Evolutionary conservation across 2,888 invertebrate genomes (phyloP), one percentile per base, ranked within the genome.

Genomic region (Tupiocoris notatus): DNA sequence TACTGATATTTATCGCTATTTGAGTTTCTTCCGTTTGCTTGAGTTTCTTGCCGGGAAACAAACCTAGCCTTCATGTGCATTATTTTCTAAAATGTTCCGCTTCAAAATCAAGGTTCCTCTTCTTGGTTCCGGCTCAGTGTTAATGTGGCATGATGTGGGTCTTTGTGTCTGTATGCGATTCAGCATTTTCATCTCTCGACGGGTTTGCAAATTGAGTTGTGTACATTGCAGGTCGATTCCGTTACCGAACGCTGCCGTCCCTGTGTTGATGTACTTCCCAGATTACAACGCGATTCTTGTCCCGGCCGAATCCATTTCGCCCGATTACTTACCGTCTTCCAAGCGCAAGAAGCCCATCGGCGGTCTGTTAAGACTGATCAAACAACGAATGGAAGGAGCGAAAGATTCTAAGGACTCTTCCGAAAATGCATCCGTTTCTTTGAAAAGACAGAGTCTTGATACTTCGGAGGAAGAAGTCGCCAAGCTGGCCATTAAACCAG

Each of bases 231-330:
- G 75, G 75, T 75, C 66, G 58, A 65, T 75, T 59, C 75, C 65
- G 58, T 59, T 75, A 59, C 75, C 75, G 18, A 75, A 75, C 21
- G 66, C 75, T 59, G 75, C 65, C 16, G 75, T 75, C 1, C 76
- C 76, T 80, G 80, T 79, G 58, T 64, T 80, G 24, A 75, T 80
- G 78, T 80, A 79, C 74, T 62, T 79, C 21, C 80, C 80, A 0
- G 78, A 78, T 58, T 79, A 79, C 77, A 76, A 79, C 63, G 79
- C 79, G 6, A 75, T 79, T 61, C 75, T 79, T 20, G 78, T 79
- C 2, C 80, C 80, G 9, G 78, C 77, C 1, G 79, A 77, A 62
- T 73, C 75, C 9, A 75, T 75, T 58, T 75, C 75, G 18, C 59
- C 75, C 23, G 75, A 75, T 25, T 73, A 73, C 22, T 58, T 75